phyloP scores from a whole-genome alignment of 92 coral and sea anemone species.

The Umimayanthus kanabou region DNA sequence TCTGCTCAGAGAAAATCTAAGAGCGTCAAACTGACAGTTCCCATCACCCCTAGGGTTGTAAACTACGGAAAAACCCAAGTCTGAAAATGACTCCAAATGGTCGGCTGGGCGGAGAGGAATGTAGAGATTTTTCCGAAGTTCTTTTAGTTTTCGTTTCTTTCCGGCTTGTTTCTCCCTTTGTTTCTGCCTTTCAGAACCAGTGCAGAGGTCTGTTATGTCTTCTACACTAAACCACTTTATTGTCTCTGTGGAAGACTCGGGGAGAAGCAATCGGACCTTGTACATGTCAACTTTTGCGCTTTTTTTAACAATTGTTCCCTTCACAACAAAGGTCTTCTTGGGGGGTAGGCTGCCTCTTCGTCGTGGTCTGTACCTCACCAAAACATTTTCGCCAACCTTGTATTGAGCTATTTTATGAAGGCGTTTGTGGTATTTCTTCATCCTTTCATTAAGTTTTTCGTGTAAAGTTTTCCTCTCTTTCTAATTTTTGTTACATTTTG shows the following conservation, averaged over 20 bases:
- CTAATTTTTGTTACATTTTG: too few relatives aligned
- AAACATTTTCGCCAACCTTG: too few relatives aligned
- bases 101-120: constrained; percentile 17
- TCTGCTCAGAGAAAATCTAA: constrained; percentile 34
- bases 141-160: constrained; percentile 6
- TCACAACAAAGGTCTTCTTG: too few relatives aligned
- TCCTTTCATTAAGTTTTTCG: too few relatives aligned
- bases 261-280: constrained; percentile 34
- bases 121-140: constrained; percentile 28
- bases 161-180: constrained; percentile 21
- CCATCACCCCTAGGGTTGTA: constrained; percentile 54
- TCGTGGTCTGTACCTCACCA: too few relatives aligned
- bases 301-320: too few relatives aligned
- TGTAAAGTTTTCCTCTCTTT: too few relatives aligned
- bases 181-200: background rate
- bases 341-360: too few relatives aligned
- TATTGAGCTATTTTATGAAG: too few relatives aligned
- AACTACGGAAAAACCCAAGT: constrained; percentile 35
- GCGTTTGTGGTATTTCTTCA: too few relatives aligned
- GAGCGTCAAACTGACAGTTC: constrained; percentile 45
- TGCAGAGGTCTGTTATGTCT: constrained; percentile 25
- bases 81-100: constrained; percentile 31
- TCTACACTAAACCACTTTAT: constrained; percentile 46
- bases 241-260: constrained; percentile 19
- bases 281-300: constrained; percentile 28